Evolutionary conservation across 1,140 invertebrate genomes (phyloP).

Genomic region (Pseudoatta argentina): DNA sequence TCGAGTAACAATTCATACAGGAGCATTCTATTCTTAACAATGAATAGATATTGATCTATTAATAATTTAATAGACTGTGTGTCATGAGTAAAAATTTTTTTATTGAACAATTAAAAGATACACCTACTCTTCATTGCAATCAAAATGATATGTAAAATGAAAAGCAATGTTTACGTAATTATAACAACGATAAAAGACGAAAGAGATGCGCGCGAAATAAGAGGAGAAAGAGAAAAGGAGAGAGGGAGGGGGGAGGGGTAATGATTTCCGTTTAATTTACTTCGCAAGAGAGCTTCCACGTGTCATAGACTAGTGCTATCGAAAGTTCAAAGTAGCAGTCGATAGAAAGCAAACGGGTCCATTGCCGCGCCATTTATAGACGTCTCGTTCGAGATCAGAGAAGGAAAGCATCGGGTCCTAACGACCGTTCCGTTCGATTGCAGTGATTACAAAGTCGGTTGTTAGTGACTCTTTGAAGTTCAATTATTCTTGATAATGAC

Average conservation of each 20-base stretch:
- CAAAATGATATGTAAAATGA: slow-evolving; percentile 14
- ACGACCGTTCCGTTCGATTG: slow-evolving; percentile 54
- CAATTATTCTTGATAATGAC: slow-evolving; percentile 58
- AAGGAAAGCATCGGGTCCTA: slow-evolving; percentile 36
- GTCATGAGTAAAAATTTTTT: not conserved
- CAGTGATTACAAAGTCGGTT: slow-evolving; percentile 72
- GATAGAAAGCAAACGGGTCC: slow-evolving; percentile 72
- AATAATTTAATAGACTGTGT: slow-evolving; percentile 4
- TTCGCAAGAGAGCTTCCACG: slow-evolving; percentile 69
- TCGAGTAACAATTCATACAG: not conserved
- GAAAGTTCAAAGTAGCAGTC: slow-evolving; percentile 66
- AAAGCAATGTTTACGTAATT: not conserved
- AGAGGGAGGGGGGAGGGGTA: not conserved
- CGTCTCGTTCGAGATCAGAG: slow-evolving; percentile 67
- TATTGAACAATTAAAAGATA: not conserved
- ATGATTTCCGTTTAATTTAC: slow-evolving; percentile 73
- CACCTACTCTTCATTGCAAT: not conserved
- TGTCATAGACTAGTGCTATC: slow-evolving; percentile 53
- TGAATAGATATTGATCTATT: not conserved
- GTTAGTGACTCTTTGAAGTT: slow-evolving; percentile 64
- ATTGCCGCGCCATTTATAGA: slow-evolving; percentile 62
- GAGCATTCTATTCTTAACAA: slow-evolving; percentile 1
- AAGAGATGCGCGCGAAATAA: slow-evolving; percentile 31
- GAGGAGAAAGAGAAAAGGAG: not conserved
- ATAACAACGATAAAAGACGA: not conserved